These are phyloP conservation scores for Ibycter americanus DNA, from an alignment of 2,797 vertebrate species.

Conservation along the genomic window DNA sequence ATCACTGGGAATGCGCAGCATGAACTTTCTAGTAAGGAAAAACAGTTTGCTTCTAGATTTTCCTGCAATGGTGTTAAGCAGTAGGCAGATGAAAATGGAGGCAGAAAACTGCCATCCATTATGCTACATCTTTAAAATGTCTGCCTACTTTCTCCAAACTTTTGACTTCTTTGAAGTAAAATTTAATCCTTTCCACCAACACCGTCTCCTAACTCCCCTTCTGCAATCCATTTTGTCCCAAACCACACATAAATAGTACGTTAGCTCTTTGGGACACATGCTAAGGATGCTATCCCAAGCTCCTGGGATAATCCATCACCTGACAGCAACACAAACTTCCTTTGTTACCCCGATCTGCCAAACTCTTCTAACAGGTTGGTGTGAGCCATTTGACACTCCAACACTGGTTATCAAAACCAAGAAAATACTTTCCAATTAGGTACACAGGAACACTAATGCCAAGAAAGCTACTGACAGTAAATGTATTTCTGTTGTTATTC, in stretches of 20 bases:
- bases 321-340: not conserved
- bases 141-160: not conserved
- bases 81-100: not conserved
- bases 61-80: not conserved
- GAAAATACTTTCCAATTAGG: not conserved
- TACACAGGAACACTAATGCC: not conserved
- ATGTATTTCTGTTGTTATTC: not conserved
- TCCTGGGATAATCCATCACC: not conserved
- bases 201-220: not conserved
- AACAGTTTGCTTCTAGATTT: not conserved
- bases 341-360: not conserved
- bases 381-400: not conserved
- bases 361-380: not conserved
- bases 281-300: not conserved
- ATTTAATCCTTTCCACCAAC: not conserved
- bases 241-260: rapidly evolving
- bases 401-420: not conserved
- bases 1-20: not conserved
- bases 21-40: not conserved
- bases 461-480: not conserved
- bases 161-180: not conserved
- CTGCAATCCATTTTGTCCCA: not conserved
- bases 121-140: rapidly evolving
- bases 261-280: not conserved
- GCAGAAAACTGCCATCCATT: not conserved